phyloP scores from a whole-genome alignment of 1,140 invertebrate species.

The Eufriesea mexicana region DNA sequence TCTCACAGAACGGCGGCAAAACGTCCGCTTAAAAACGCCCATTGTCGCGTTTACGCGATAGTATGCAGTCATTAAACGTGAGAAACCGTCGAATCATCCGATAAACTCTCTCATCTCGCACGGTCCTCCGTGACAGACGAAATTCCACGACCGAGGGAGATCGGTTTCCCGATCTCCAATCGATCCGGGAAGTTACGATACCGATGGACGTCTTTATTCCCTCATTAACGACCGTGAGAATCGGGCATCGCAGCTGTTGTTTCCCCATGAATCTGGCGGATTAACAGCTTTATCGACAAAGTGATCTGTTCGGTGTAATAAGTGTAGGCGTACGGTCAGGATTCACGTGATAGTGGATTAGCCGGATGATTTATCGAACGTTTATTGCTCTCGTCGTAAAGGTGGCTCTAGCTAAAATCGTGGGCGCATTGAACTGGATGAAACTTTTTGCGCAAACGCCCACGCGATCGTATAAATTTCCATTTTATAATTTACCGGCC shows the following conservation, averaged over 20 bases:
- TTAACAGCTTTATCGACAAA: slow-evolving; percentile 3
- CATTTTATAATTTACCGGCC: not conserved
- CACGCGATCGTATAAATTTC: not conserved
- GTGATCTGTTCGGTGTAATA: slow-evolving; percentile 2
- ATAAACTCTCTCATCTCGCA: too few relatives aligned
- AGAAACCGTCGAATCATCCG: too few relatives aligned
- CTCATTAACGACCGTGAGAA: slow-evolving; percentile 1
- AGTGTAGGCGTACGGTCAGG: not conserved
- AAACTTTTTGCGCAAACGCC: not conserved
- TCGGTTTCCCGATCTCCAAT: not conserved
- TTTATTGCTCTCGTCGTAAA: slow-evolving; percentile 13
- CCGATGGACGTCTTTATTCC: not conserved
- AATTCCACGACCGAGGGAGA: not conserved
- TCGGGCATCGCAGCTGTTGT: not conserved
- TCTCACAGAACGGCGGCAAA: too few relatives aligned
- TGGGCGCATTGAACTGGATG: not conserved
- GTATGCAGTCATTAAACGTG: too few relatives aligned
- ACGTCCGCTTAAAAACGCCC: too few relatives aligned
- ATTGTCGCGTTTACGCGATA: too few relatives aligned
- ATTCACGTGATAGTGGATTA: not conserved
- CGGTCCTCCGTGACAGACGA: too few relatives aligned
- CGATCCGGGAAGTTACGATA: not conserved
- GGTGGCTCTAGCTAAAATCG: not conserved
- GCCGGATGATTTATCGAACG: slow-evolving; percentile 4
- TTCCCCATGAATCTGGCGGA: slow-evolving; percentile 8